These are phyloP conservation scores for Hyalella azteca DNA, from an alignment of 2,888 invertebrate species.

Conservation along the genomic window DNA sequence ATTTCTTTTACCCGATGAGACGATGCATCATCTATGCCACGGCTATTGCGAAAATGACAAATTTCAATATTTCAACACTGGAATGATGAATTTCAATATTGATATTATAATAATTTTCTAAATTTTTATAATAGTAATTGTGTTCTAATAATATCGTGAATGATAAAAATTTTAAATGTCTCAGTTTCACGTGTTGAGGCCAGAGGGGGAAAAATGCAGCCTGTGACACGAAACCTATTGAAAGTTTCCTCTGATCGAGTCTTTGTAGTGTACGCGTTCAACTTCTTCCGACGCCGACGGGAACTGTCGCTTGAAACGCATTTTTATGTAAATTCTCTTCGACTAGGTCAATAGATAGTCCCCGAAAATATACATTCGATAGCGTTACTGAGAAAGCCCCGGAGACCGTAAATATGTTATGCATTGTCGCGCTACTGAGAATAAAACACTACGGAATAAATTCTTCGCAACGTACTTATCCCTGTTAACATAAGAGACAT, in stretches of 20 bases:
- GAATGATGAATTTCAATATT: no score
- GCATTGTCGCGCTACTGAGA: slow-evolving; percentile 18
- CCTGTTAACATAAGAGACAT: background rate
- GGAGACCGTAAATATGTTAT: slow-evolving; percentile 34
- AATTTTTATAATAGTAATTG: no score
- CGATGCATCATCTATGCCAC: no score
- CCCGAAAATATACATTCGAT: slow-evolving; percentile 33
- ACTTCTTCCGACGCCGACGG: slow-evolving; percentile 19
- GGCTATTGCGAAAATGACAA: no score
- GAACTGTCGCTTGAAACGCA: slow-evolving; percentile 20
- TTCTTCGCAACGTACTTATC: background rate
- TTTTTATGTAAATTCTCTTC: slow-evolving; percentile 27
- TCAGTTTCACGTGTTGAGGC: no score
- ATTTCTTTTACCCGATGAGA: no score
- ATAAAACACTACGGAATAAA: slow-evolving; percentile 19
- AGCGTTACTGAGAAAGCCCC: slow-evolving; percentile 36
- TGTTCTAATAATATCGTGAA: no score
- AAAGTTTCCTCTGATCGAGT: slow-evolving; percentile 20
- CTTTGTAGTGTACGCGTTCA: background rate
- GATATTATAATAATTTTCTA: no score
- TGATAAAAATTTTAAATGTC: no score
- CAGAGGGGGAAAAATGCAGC: no score
- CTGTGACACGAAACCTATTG: no score
- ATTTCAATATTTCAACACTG: no score
- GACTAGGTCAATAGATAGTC: slow-evolving; percentile 28